Conservation (phyloP, 23 tunicate species). For the Phallusia fumigata region DNA sequence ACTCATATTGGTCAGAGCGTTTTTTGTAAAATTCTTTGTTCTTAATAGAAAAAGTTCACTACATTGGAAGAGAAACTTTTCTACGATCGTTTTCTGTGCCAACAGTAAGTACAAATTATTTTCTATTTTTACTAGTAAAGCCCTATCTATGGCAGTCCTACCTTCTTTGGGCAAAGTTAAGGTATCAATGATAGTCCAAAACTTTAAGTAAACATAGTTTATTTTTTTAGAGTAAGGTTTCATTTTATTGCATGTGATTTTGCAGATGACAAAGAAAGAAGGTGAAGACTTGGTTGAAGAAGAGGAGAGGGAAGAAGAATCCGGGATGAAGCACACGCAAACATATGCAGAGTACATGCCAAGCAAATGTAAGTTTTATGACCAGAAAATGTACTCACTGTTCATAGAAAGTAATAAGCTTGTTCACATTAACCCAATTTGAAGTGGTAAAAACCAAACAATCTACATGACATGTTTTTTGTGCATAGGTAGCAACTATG, state of each 20-base stretch:
- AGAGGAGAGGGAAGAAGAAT: conserved; percentile 74
- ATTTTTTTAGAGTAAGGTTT: too few species aligned
- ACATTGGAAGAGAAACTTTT: neutral
- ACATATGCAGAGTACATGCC: conserved; percentile 84
- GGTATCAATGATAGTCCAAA: too few species aligned
- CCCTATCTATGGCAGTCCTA: too few species aligned
- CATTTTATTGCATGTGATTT: neutral
- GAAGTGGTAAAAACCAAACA: too few species aligned
- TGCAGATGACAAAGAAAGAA: conserved; percentile 7
- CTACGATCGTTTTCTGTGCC: neutral
- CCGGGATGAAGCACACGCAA: conserved; percentile 47
- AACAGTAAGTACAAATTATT: neutral
- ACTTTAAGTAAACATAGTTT: neutral
- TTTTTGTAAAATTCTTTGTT: neutral
- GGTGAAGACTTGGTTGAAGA: conserved; percentile 52
- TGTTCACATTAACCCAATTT: too few species aligned
- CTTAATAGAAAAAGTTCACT: neutral
- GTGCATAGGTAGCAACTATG: too few species aligned
- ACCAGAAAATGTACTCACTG: too few species aligned
- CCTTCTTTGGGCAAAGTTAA: too few species aligned
- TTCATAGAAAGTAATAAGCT: too few species aligned
- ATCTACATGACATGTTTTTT: too few species aligned
- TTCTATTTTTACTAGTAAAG: too few species aligned
- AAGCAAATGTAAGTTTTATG: conserved; percentile 61
- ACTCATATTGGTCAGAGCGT: too few species aligned